phyloP scores from a whole-genome alignment of 2,888 invertebrate species.

The Pherbina coryleti region DNA sequence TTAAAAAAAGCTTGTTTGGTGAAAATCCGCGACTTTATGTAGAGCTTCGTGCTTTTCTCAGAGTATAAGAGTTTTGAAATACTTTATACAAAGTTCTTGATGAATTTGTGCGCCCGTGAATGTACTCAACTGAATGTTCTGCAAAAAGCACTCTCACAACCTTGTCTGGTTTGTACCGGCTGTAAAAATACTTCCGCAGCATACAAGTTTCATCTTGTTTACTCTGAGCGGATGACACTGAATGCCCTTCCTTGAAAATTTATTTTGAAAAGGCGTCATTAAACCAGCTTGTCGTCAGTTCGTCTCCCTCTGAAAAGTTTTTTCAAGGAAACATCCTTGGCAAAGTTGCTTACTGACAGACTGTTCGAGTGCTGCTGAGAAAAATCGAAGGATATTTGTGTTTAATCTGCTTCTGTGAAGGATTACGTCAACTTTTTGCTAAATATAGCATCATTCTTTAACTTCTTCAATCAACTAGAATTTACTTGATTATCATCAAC shows the following conservation, averaged over 20 bases:
- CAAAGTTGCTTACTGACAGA: not conserved
- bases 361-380: no score
- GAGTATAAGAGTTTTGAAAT: not conserved
- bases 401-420: not conserved
- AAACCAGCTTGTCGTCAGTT: not conserved
- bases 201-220: not conserved
- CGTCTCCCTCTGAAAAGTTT: not conserved
- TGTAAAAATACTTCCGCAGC: no score
- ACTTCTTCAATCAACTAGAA: no score
- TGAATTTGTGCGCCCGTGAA: no score
- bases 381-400: no score
- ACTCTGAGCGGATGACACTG: not conserved
- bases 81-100: no score
- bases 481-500: no score
- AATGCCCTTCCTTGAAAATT: conserved; percentile 16
- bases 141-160: not conserved
- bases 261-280: not conserved
- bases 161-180: not conserved
- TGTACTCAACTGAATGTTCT: not conserved
- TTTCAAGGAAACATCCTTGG: not conserved
- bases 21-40: no score
- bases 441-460: not conserved
- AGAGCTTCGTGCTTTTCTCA: not conserved
- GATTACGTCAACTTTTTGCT: not conserved
- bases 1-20: no score